Base-by-base conservation (phyloP, 2,888 invertebrate genomes). In the Elysia crispata region DNA sequence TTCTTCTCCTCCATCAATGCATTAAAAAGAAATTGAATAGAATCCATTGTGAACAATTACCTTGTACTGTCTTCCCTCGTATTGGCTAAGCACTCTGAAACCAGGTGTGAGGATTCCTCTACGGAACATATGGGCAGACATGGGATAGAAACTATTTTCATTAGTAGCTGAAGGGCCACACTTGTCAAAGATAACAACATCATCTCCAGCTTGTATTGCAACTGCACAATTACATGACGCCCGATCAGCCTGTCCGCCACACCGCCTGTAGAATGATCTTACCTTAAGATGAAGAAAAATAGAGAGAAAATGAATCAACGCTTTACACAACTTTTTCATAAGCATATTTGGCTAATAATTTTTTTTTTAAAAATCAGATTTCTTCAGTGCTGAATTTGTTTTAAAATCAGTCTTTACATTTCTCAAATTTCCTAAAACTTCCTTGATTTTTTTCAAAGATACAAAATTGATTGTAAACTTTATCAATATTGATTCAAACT, bases 151-250 rank as follows among this genome's bases (percentile, higher is more conserved):
- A 5, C n/a, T 69, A 1, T 54, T 13, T 1, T 73, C 13, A n/a
- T 66, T 18, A 13, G 57, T 25, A n/a, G 60, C 33, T 11, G 15
- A 62, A 1, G 80, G 70, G 18, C 84, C 83, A 79, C 87, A 86
- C 72, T 83, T 84, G 79, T 86, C 84, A 28, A 87, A 78, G 41
- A 86, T 31, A n/a, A 86, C 74, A 13, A 87, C 86, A 80, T 87
- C 87, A 82, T 87, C 85, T 31, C 83, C 85, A 8, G 83, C 83
- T 30, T 81, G 81, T 30, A 81, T 84, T 25, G 86, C 86, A 11
- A 85, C 83, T 28, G 83, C 87, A 78, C 86, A 86, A 77, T 85
- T 87, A 79, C 87, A 87, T 0, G 87, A 84, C 18, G 83, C 83
- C 6, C 54, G 50, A 41, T 41, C 41, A 41, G 41, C 11, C 5